phyloP scores from a whole-genome alignment of 2,797 vertebrate species.

The Cirrhinus mrigala region DNA sequence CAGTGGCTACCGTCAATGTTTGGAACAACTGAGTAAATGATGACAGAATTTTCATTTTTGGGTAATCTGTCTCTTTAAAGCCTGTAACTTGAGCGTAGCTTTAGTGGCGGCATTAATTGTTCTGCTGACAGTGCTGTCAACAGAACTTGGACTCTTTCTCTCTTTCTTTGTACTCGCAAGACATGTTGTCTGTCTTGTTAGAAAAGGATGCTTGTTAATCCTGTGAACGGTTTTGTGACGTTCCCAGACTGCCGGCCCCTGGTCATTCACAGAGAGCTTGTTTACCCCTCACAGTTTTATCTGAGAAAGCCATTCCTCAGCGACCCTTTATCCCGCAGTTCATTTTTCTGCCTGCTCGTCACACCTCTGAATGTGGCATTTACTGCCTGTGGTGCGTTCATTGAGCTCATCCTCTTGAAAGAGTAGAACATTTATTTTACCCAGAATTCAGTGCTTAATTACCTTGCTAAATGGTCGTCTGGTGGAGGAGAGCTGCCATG shows the following conservation, averaged over 20 bases:
- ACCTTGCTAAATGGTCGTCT: slow-evolving; percentile 43
- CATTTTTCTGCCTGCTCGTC: slow-evolving; percentile 28
- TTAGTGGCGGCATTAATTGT: slow-evolving; percentile 4
- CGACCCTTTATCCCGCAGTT: slow-evolving; percentile 52
- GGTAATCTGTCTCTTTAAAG: not conserved
- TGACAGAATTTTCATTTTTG: not conserved
- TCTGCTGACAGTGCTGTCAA: not conserved
- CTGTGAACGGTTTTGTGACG: slow-evolving; percentile 6
- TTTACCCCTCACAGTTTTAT: not conserved
- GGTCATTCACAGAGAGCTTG: slow-evolving; percentile 1
- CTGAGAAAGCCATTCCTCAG: slow-evolving; percentile 56
- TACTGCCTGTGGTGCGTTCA: slow-evolving; percentile 5
- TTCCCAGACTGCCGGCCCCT: not conserved
- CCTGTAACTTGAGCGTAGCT: not conserved
- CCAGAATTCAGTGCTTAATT: slow-evolving; percentile 49
- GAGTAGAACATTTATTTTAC: slow-evolving; percentile 44
- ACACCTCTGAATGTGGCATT: slow-evolving; percentile 41
- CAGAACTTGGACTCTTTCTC: slow-evolving; percentile 3
- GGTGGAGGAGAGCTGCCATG: slow-evolving; percentile 48
- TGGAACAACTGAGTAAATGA: not conserved
- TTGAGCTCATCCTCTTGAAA: slow-evolving; percentile 53
- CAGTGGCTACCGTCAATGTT: too few species aligned
- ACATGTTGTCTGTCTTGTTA: slow-evolving; percentile 6
- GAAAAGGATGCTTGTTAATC: not conserved
- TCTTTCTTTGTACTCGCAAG: slow-evolving; percentile 1